These are phyloP conservation scores for Meiosimyza platycephala DNA, from an alignment of 2,888 invertebrate species.

Conservation along the genomic window DNA sequence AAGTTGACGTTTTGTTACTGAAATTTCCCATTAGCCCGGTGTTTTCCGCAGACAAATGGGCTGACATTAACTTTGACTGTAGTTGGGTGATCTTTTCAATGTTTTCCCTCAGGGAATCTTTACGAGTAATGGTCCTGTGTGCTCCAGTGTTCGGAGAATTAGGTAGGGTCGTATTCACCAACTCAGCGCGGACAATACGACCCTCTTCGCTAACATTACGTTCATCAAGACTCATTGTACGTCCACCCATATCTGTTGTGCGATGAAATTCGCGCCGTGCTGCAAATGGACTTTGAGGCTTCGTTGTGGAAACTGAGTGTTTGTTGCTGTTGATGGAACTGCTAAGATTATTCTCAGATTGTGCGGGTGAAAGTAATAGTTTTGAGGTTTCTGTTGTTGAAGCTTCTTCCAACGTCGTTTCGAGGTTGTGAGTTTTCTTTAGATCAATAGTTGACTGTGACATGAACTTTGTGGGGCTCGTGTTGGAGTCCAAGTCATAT, in stretches of 20 bases:
- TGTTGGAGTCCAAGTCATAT: conserved; percentile 58
- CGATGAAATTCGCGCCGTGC: conserved; percentile 50
- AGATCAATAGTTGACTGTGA: conserved; percentile 66
- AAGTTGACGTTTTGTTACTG: conserved; percentile 36
- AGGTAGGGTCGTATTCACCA: conserved; percentile 61
- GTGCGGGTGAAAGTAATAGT: conserved; percentile 60
- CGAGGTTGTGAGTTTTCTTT: conserved; percentile 64
- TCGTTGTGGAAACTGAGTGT: background rate
- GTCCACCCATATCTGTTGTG: conserved; percentile 41
- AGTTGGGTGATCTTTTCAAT: conserved; percentile 67
- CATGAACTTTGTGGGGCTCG: conserved; percentile 61
- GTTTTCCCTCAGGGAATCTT: conserved; percentile 66
- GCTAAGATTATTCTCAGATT: conserved; percentile 65
- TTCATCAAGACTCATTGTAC: conserved; percentile 51
- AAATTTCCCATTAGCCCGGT: conserved; percentile 48
- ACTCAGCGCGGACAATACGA: conserved; percentile 63
- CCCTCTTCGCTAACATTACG: conserved; percentile 45
- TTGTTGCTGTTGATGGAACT: conserved; percentile 35
- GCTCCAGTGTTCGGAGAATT: conserved; percentile 40
- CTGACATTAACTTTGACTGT: conserved; percentile 66
- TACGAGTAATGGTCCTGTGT: conserved; percentile 57
- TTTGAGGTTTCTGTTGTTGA: conserved; percentile 35
- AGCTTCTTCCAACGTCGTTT: conserved; percentile 61
- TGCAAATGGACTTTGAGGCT: conserved; percentile 42
- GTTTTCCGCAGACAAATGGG: conserved; percentile 57